Evolutionary conservation across 30 jellyfish, hydroid and myxozoan genomes (phyloP).

Genomic region (Sanderia malayensis): DNA sequence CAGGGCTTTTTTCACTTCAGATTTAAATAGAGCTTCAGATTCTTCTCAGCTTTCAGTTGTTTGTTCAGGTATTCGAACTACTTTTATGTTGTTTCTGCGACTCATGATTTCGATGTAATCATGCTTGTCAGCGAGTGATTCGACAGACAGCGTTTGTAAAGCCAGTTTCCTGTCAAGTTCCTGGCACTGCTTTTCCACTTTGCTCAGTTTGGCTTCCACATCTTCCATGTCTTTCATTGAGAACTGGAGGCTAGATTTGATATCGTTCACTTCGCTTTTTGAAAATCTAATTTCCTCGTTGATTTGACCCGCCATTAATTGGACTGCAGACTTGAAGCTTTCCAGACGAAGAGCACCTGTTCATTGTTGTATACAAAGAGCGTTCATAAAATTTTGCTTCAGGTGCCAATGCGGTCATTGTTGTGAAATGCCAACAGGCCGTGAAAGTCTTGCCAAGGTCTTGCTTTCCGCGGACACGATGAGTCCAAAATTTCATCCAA

Average conservation of each 20-base stretch:
- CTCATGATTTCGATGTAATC: constrained; percentile 13
- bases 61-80: constrained; percentile 14
- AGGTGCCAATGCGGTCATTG: too few species aligned
- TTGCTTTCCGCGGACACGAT: too few species aligned
- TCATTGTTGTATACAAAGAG: too few species aligned
- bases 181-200: constrained; percentile 4
- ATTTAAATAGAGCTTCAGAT: constrained; percentile 16
- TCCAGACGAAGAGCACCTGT: constrained; percentile 1
- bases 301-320: constrained; percentile 11
- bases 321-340: constrained; percentile 25
- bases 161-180: constrained; percentile 4
- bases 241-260: constrained; percentile 16
- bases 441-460: too few species aligned
- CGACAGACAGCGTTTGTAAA: neutral
- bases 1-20: constrained; percentile 17
- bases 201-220: neutral
- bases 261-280: constrained; percentile 7
- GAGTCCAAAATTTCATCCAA: too few species aligned
- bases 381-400: too few species aligned
- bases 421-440: too few species aligned
- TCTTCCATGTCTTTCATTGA: constrained; percentile 12
- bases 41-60: constrained; percentile 28
- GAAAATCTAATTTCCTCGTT: neutral
- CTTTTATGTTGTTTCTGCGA: constrained; percentile 21
- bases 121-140: constrained; percentile 15